Percentiles rank a stretch among this genome's conserved stretches.
Evolutionary conservation across 2,113 vertebrate species (phyloP).

Genomic region (Dicaeum eximium): DNA sequence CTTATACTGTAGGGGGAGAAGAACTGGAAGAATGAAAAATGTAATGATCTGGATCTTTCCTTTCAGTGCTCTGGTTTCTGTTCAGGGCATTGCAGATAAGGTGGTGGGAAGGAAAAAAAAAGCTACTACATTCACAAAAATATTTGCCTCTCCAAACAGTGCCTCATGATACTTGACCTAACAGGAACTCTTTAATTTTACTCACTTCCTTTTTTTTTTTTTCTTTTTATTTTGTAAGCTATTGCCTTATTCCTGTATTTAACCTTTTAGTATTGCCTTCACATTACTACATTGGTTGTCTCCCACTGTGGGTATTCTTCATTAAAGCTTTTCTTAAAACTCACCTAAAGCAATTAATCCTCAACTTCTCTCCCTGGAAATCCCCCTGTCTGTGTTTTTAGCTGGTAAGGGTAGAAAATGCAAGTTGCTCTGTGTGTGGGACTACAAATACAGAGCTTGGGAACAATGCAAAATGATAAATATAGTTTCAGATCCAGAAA

Average conservation of each 20-base stretch:
- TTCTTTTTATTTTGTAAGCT: background rate
- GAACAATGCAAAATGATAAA: conserved; percentile 48
- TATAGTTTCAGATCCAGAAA: conserved; percentile 34
- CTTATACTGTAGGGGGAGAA: background rate
- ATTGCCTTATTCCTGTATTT: background rate
- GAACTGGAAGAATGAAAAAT: background rate
- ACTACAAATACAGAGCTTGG: background rate
- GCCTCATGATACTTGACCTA: background rate
- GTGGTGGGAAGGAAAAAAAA: background rate
- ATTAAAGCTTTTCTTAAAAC: background rate
- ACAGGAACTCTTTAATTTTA: background rate
- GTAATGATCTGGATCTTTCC: background rate
- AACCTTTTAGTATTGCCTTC: background rate
- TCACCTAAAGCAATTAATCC: background rate
- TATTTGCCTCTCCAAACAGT: background rate
- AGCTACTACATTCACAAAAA: background rate
- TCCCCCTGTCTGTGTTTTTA: background rate
- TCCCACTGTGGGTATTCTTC: background rate
- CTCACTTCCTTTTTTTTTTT: background rate
- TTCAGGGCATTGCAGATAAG: background rate
- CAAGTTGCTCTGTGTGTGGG: background rate
- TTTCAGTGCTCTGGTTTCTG: background rate
- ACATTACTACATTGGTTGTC: background rate
- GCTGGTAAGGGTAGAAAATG: background rate
- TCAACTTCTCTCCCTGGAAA: background rate